Evolutionary conservation across 53 echinoderm and acorn worm genomes (phyloP).

Genomic region (Glandiceps talaboti): DNA sequence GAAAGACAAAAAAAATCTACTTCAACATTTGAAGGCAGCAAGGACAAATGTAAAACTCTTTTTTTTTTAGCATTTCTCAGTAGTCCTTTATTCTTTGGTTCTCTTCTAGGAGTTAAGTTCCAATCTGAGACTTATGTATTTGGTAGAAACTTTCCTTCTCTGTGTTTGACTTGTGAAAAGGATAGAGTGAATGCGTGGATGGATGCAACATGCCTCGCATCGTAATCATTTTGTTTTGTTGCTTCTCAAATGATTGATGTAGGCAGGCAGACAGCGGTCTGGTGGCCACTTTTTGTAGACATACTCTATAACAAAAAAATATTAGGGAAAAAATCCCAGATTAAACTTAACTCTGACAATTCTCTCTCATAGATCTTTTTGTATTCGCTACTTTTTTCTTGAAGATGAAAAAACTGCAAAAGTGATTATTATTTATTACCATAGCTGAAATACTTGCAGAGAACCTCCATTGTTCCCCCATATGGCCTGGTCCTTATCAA

Average conservation of each 20-base stretch:
- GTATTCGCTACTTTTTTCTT: background rate
- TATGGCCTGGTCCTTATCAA: background rate
- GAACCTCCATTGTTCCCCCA: background rate
- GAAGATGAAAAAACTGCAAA: background rate
- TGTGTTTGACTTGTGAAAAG: background rate
- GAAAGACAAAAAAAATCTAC: background rate
- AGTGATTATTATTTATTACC: background rate
- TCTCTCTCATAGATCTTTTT: too few species aligned
- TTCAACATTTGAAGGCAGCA: background rate
- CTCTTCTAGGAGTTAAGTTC: background rate
- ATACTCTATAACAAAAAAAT: too few species aligned
- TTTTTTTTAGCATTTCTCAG: background rate
- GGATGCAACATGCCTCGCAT: background rate
- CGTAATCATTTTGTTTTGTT: background rate
- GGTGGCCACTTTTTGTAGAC: too few species aligned
- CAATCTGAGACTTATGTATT: background rate
- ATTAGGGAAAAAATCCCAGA: background rate
- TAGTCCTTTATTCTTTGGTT: background rate
- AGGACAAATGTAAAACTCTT: background rate
- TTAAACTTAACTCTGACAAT: background rate
- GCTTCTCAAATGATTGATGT: background rate
- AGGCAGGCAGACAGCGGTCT: background rate
- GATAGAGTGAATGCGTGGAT: background rate
- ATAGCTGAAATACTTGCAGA: background rate
- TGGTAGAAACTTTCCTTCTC: background rate